These are phyloP conservation scores for Malurus melanocephalus DNA, from an alignment of 2,113 vertebrate genomes.

Conservation along the genomic window DNA sequence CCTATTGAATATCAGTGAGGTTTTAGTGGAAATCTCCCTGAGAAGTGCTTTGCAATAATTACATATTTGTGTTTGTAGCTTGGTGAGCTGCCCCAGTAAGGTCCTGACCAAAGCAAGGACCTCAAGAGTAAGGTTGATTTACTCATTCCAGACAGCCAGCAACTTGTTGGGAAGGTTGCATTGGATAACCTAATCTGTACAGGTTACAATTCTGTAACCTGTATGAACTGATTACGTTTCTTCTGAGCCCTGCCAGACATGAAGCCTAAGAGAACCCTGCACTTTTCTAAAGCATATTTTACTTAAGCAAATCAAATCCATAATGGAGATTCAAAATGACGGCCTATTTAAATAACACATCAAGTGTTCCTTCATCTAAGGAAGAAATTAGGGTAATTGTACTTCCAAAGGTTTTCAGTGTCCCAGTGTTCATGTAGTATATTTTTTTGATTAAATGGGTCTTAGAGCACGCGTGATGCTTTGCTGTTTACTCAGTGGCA, in stretches of 20 bases:
- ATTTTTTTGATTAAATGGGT: conserved; percentile 30
- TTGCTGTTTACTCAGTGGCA: conserved; percentile 14
- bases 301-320: conserved; percentile 24
- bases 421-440: not conserved
- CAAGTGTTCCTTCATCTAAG: conserved; percentile 20
- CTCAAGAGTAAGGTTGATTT: not conserved
- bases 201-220: not conserved
- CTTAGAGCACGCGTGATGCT: not conserved
- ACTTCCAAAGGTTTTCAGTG: conserved; percentile 9
- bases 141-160: not conserved
- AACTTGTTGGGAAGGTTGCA: not conserved
- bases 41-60: not conserved
- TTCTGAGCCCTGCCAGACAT: not conserved
- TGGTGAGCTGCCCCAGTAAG: not conserved
- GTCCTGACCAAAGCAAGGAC: not conserved
- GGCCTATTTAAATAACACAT: conserved; percentile 12
- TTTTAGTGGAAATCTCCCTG: not conserved
- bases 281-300: conserved; percentile 8
- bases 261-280: not conserved
- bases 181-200: not conserved
- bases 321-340: conserved; percentile 41
- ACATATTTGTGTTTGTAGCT: not conserved
- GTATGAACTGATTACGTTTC: not conserved
- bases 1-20: not conserved
- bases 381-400: conserved; percentile 20